Evolutionary conservation across 2,113 vertebrate species (phyloP), one percentile per base, ranked within the genome.

Genomic region (Melospiza georgiana): DNA sequence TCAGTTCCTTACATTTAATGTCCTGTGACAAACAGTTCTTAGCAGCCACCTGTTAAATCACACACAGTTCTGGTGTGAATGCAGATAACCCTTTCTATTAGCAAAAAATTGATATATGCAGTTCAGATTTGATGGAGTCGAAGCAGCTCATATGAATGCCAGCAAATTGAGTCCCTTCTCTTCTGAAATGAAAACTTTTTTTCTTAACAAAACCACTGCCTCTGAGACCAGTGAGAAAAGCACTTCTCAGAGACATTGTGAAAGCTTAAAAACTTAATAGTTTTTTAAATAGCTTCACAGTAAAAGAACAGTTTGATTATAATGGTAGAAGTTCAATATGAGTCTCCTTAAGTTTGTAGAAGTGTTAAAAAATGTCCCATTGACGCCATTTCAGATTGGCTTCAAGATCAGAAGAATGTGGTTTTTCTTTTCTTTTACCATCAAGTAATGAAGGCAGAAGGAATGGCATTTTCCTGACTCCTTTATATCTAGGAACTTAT

Each of bases 101-200:
- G 69, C 27, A 73, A 87, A 72, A 87, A 21, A 27, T 14, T 87
- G 44, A 69, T 83, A 57, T 21, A 43, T 3, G 7, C 52, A 76
- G 84, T 67, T 96, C 82, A 95, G 68, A 95, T 91, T 74, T 95
- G 79, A 79, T 74, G 63, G 68, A 75, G n/a, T 77, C 9, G 33
- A 54, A 74, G 15, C 73, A 89, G 73, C 55, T 93, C 67, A 49
- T 54, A 20, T n/a, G 75, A 88, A 80, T 69, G 30, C 30, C 25
- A 30, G 54, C 25, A 94, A 95, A 88, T 3, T 49, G 72, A 92
- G 67, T 49, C 49, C 69, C 59, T 30, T 52, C 31, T 67, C 68
- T 79, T 66, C 49, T 89, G 44, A 86, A 93, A 79, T 80, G 19
- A 83, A 82, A 41, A 16, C 18, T 62, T 51, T 37, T 81, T 77